Percentiles rank a stretch among this genome's conserved stretches.
phyloP scores from a whole-genome alignment of 1,140 invertebrate genomes.

The Drosophila rhopaloa region DNA sequence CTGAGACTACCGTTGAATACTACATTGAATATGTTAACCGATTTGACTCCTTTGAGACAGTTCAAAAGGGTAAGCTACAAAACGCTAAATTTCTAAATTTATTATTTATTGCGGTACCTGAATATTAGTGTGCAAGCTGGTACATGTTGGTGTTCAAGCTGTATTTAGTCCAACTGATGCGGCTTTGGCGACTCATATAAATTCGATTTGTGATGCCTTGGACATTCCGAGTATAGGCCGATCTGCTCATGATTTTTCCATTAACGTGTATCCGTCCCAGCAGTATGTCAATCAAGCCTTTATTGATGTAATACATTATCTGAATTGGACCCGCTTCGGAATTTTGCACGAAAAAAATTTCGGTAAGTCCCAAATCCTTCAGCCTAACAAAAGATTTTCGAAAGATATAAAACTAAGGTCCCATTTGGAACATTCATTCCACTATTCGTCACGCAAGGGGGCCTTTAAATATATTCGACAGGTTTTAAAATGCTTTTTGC shows the following conservation, averaged over 20 bases:
- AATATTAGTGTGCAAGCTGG: conserved; percentile 91
- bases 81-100: not conserved
- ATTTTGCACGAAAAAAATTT: conserved; percentile 92
- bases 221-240: conserved; percentile 81
- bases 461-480: too few relatives aligned
- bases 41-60: conserved; percentile 93
- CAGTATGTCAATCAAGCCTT: conserved; percentile 93
- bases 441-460: too few relatives aligned
- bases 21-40: conserved; percentile 94
- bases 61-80: conserved; percentile 91
- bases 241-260: conserved; percentile 89
- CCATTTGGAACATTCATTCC: too few relatives aligned
- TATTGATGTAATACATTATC: conserved; percentile 93
- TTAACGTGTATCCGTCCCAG: conserved; percentile 95
- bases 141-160: conserved; percentile 93
- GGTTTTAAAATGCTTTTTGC: too few relatives aligned
- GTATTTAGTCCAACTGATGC: conserved; percentile 95
- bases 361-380: conserved; percentile 31
- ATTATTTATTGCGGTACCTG: not conserved
- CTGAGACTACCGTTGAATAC: conserved; percentile 93
- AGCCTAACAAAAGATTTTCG: too few relatives aligned
- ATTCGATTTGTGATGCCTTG: conserved; percentile 93
- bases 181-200: conserved; percentile 92
- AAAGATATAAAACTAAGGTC: too few relatives aligned
- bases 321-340: conserved; percentile 97